Percentiles rank a stretch among this genome's conserved stretches.
Evolutionary conservation across 1,140 invertebrate species (phyloP).

Genomic region (Periplaneta americana): DNA sequence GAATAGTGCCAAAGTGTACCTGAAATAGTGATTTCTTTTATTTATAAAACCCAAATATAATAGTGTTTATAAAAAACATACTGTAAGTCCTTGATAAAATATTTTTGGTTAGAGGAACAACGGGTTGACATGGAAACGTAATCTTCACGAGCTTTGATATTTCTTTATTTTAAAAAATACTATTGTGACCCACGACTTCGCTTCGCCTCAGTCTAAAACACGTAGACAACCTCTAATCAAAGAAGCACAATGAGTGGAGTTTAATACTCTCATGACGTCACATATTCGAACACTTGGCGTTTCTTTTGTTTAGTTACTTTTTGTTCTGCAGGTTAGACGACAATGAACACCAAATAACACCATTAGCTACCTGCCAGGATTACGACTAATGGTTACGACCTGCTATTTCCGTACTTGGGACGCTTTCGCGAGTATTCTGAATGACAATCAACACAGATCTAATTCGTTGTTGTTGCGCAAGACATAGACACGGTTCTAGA

Average conservation of each 20-base stretch:
- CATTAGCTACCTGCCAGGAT: not conserved
- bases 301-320: not conserved
- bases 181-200: not conserved
- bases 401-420: not conserved
- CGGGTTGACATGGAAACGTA: not conserved
- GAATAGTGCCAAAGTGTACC: not conserved
- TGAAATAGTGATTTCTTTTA: not conserved
- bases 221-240: not conserved
- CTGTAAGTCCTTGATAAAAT: not conserved
- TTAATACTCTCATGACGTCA: not conserved
- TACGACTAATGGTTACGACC: not conserved
- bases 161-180: not conserved
- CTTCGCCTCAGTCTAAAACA: not conserved
- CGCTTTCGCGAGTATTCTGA: not conserved
- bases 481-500: no score
- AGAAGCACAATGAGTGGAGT: not conserved
- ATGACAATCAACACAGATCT: not conserved
- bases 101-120: not conserved
- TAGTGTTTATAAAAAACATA: not conserved
- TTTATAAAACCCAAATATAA: not conserved
- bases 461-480: not conserved
- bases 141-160: not conserved
- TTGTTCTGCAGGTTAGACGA: not conserved
- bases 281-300: not conserved
- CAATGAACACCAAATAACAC: not conserved